phyloP scores from a whole-genome alignment of 2,888 invertebrate species.

The Nemotelus pantherinus region DNA sequence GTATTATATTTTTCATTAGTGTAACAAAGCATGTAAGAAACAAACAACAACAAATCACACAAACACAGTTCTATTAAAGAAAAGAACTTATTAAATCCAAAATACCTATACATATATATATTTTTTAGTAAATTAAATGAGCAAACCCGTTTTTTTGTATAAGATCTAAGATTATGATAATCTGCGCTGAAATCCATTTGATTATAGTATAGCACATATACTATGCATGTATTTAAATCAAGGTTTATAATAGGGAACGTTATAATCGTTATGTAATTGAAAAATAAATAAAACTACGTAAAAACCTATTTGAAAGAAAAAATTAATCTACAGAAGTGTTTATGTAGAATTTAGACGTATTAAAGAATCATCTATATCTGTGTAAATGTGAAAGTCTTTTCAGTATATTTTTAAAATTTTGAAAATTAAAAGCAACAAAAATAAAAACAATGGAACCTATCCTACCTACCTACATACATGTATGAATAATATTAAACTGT shows the following conservation, averaged over 20 bases:
- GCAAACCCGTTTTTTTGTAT: not conserved
- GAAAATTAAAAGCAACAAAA: conserved; percentile 16
- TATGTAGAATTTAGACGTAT: no score
- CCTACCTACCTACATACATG: conserved; percentile 18
- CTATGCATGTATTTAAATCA: conserved; percentile 21
- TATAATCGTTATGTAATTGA: conserved; percentile 20
- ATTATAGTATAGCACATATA: conserved; percentile 5
- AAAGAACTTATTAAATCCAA: not conserved
- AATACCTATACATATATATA: conserved; percentile 29
- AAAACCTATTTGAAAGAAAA: no score
- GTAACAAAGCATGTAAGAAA: conserved; percentile 27
- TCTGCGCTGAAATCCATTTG: conserved; percentile 14
- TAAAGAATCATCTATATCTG: not conserved
- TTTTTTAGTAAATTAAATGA: conserved; percentile 35
- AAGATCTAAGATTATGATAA: conserved; percentile 19
- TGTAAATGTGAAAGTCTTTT: conserved; percentile 23
- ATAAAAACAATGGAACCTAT: conserved; percentile 26
- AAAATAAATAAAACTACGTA: no score
- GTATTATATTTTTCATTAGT: conserved; percentile 40
- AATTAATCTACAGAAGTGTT: no score
- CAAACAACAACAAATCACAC: not conserved
- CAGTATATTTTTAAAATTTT: conserved; percentile 35
- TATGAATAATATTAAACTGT: not conserved
- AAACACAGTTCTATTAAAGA: not conserved
- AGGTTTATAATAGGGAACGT: conserved; percentile 22